A percentile compares a stretch with the other conserved stretches of the same genome.
These are phyloP conservation scores for Caenorhabditis latens DNA, from an alignment of 1,140 invertebrate genomes.

Conservation along the genomic window DNA sequence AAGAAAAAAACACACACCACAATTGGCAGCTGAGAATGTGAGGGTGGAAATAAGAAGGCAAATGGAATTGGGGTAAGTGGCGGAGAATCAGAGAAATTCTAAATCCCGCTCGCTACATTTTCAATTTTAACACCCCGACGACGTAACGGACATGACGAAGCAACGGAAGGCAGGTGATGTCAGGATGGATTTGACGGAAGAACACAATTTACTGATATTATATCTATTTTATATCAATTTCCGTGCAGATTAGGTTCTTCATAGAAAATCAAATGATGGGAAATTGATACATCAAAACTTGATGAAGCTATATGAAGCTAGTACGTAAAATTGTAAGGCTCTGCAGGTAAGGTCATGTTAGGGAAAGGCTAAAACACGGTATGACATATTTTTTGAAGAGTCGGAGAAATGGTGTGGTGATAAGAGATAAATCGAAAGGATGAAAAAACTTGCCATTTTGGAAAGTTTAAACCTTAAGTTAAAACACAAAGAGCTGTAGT, in stretches of 20 bases:
- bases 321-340: too few relatives aligned
- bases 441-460: too few relatives aligned
- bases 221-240: not conserved
- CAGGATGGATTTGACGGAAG: not conserved
- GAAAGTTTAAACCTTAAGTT: not conserved
- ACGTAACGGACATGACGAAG: conserved; percentile 22
- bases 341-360: too few relatives aligned
- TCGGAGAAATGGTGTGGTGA: not conserved
- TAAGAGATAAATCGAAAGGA: not conserved
- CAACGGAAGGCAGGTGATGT: conserved; percentile 38
- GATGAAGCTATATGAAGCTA: too few relatives aligned
- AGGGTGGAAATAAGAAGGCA: conserved; percentile 17
- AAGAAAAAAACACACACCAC: not conserved
- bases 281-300: not conserved
- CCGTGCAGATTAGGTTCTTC: not conserved
- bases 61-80: not conserved
- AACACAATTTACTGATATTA: not conserved
- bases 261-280: not conserved
- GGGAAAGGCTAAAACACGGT: too few relatives aligned
- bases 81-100: conserved; percentile 27
- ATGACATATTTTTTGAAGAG: not conserved
- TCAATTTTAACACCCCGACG: conserved; percentile 3
- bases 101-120: conserved; percentile 38
- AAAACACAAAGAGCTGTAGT: not conserved
- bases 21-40: not conserved